Conservation (phyloP, 1,140 invertebrate genomes). For the Aphidius ervi region DNA sequence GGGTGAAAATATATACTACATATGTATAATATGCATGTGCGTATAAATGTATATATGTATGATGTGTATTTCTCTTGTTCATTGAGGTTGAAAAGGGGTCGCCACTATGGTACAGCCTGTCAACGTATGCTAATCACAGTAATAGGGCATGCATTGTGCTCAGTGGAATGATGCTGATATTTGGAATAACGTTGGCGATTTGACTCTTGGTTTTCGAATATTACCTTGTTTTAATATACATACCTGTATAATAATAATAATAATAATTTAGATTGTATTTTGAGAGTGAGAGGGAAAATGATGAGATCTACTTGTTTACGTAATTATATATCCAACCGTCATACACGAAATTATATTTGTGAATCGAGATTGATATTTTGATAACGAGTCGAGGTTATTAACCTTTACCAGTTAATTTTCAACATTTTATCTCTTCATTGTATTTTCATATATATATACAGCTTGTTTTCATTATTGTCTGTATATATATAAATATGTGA, state of each 20-base stretch:
- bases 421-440: neutral
- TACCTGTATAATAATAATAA: neutral
- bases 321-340: conserved; percentile 20
- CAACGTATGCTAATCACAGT: conserved; percentile 31
- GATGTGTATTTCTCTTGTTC: neutral
- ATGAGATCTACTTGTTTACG: conserved; percentile 9
- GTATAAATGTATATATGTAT: neutral
- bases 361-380: conserved; percentile 20
- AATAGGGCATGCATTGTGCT: conserved; percentile 28
- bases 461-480: too few relatives aligned
- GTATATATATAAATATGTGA: too few relatives aligned
- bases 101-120: conserved; percentile 20
- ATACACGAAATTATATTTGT: conserved; percentile 14
- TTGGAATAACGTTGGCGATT: conserved; percentile 25
- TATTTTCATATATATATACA: neutral
- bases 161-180: conserved; percentile 20
- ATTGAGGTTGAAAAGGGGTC: conserved; percentile 12
- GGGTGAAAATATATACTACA: too few relatives aligned
- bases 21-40: neutral
- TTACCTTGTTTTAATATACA: neutral
- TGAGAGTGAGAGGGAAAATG: neutral
- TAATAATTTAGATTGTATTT: neutral
- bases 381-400: too few relatives aligned
- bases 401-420: too few relatives aligned
- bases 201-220: conserved; percentile 3